Conservation (phyloP, 2,888 invertebrate genomes). For the Galerucella nymphaeae region DNA sequence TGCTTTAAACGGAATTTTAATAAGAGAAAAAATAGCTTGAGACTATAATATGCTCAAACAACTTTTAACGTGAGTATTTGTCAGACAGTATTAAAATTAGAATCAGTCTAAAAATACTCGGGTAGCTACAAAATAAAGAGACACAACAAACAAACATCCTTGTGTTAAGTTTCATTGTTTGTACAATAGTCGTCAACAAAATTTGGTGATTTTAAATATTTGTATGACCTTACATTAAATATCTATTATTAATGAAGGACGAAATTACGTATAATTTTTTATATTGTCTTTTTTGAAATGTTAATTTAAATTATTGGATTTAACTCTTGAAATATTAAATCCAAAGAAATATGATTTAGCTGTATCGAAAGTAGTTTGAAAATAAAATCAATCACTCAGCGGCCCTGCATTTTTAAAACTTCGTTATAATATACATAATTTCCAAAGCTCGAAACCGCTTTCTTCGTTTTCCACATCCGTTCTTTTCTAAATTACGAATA, state of each 20-base stretch:
- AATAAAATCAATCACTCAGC: not conserved
- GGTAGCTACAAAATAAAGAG: conserved; percentile 1
- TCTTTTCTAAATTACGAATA: not conserved
- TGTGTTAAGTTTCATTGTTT: not conserved
- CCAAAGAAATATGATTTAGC: too few species aligned
- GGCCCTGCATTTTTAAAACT: not conserved
- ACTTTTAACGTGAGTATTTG: conserved; percentile 13
- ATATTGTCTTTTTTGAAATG: too few species aligned
- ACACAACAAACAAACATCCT: conserved; percentile 6
- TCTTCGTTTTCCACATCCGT: not conserved
- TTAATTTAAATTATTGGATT: too few species aligned
- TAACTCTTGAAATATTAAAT: too few species aligned
- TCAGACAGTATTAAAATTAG: conserved; percentile 16
- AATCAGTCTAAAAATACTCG: conserved; percentile 3
- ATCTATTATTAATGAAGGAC: too few species aligned
- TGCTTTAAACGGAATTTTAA: not conserved
- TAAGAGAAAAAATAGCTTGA: not conserved
- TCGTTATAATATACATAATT: conserved; percentile 1
- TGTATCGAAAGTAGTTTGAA: too few species aligned
- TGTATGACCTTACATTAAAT: too few species aligned
- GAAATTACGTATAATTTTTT: too few species aligned
- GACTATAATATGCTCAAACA: not conserved
- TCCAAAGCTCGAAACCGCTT: not conserved
- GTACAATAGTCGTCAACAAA: not conserved
- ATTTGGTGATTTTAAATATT: too few species aligned